phyloP scores from a whole-genome alignment of 1,140 invertebrate genomes.

The Apis laboriosa region DNA sequence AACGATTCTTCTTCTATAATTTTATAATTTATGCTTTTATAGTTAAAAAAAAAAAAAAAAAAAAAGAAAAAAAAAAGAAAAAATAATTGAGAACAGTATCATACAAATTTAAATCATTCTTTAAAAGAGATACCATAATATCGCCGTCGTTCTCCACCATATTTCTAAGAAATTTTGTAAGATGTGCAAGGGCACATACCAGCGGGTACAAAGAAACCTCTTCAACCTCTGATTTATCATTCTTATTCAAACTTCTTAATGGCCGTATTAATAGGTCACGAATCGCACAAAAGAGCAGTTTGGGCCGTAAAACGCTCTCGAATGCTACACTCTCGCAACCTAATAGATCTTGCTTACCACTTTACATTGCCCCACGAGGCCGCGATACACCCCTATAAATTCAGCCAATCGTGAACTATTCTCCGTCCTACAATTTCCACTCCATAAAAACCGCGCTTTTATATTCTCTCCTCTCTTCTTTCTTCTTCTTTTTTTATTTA shows the following conservation, averaged over 20 bases:
- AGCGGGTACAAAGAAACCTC: background rate
- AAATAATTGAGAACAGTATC: background rate
- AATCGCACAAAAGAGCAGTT: constrained; percentile 13
- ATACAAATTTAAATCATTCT: background rate
- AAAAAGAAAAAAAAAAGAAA: background rate
- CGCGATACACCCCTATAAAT: constrained; percentile 16
- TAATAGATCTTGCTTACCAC: constrained; percentile 14
- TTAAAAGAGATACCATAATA: background rate
- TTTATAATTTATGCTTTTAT: too few species aligned
- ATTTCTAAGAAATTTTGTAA: background rate
- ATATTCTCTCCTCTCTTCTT: background rate
- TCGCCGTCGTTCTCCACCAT: background rate
- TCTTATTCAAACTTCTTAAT: constrained; percentile 17
- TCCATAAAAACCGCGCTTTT: background rate
- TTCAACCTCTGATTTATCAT: background rate
- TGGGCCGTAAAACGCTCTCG: too few species aligned
- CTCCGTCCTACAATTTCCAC: background rate
- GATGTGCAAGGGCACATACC: background rate
- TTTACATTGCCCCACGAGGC: background rate
- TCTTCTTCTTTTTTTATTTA: background rate
- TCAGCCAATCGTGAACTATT: constrained; percentile 31
- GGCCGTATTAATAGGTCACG: constrained; percentile 7
- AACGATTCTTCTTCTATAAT: background rate
- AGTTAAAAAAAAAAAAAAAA: too few species aligned
- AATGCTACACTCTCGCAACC: background rate